Evolutionary conservation across 1,140 invertebrate species (phyloP).

Genomic region (Drosophila asahinai): DNA sequence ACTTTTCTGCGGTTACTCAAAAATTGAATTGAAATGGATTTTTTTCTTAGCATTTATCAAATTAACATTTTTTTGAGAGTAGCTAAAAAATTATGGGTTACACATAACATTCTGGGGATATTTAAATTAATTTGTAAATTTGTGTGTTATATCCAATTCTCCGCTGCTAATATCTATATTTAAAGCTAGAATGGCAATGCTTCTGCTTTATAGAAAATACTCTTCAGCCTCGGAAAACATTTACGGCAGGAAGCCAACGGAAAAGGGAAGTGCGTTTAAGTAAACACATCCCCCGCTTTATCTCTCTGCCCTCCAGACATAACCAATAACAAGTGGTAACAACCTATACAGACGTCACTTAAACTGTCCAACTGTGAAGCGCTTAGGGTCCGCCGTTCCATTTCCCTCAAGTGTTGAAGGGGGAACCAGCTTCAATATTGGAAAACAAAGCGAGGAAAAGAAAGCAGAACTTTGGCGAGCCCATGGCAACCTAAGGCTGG

Average conservation of each 20-base stretch:
- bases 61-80: neutral
- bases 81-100: no score
- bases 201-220: neutral
- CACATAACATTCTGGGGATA: no score
- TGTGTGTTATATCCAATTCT: no score
- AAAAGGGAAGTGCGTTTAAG: slow-evolving; percentile 30
- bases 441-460: slow-evolving; percentile 44
- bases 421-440: slow-evolving; percentile 32
- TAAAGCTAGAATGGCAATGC: neutral
- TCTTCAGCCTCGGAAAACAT: neutral
- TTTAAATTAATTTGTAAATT: no score
- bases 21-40: slow-evolving; percentile 35
- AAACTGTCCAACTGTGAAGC: slow-evolving; percentile 72
- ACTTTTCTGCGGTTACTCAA: slow-evolving; percentile 41
- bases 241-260: slow-evolving; percentile 5
- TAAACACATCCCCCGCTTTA: neutral
- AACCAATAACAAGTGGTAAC: slow-evolving; percentile 31
- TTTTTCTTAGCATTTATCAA: slow-evolving; percentile 10
- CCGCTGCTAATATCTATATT: neutral
- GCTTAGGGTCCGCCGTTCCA: slow-evolving; percentile 20
- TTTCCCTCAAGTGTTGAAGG: slow-evolving; percentile 31
- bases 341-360: slow-evolving; percentile 57
- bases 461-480: slow-evolving; percentile 53
- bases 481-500: slow-evolving; percentile 29
- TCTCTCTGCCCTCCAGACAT: slow-evolving; percentile 5